These are phyloP conservation scores for Phoxinus dragarum DNA, from an alignment of 2,797 vertebrate genomes.

Conservation along the genomic window DNA sequence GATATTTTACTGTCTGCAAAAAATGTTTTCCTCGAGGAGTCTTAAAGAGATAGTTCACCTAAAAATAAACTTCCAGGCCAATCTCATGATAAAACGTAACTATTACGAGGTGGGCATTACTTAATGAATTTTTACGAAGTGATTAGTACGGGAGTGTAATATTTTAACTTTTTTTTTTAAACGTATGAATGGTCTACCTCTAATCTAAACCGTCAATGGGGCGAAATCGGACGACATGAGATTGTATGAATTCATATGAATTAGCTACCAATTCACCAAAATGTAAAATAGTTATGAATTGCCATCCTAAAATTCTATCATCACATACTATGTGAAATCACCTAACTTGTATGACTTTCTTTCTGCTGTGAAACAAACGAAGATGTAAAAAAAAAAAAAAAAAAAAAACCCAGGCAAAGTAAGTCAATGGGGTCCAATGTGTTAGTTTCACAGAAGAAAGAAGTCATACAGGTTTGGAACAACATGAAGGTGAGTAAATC, in stretches of 20 bases:
- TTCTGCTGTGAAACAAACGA: background rate
- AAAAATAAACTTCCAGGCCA: conserved; percentile 1
- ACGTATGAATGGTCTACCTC: background rate
- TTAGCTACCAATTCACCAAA: background rate
- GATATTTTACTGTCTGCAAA: background rate
- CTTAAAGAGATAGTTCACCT: background rate
- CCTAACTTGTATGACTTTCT: background rate
- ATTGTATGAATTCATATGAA: background rate
- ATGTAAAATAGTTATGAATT: background rate
- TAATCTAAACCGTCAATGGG: background rate
- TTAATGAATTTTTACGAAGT: background rate
- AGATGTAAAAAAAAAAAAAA: background rate
- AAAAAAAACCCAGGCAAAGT: too few relatives aligned
- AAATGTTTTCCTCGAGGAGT: background rate
- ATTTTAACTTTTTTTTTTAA: background rate
- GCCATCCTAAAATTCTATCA: background rate
- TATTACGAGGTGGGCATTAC: background rate
- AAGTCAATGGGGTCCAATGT: background rate
- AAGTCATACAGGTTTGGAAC: background rate
- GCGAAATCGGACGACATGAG: background rate
- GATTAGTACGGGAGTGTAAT: background rate
- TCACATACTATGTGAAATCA: background rate
- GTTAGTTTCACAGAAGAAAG: background rate
- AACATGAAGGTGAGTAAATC: background rate
- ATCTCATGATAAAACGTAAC: conserved; percentile 11